phyloP scores from a whole-genome alignment of 2,797 vertebrate genomes.

The Sebastes dallii region DNA sequence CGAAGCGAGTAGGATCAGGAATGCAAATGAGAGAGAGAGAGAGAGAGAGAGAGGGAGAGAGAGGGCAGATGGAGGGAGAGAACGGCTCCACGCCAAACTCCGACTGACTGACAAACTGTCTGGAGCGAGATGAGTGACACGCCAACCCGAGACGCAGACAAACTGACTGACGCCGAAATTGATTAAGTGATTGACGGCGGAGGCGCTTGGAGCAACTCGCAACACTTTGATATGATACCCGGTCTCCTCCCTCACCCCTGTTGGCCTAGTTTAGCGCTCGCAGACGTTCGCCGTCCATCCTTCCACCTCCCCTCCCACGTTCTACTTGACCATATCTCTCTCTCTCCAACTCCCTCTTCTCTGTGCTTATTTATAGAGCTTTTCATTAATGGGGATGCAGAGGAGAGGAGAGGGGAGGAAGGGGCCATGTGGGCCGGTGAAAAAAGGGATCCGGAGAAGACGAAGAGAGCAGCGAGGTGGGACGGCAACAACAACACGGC shows the following conservation, averaged over 20 bases:
- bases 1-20: background rate
- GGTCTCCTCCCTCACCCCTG: constrained; percentile 28
- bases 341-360: constrained; percentile 24
- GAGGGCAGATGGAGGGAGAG: constrained; percentile 36
- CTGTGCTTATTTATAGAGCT: constrained; percentile 63
- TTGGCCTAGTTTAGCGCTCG: constrained; percentile 59
- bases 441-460: background rate
- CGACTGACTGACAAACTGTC: constrained; percentile 58
- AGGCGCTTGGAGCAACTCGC: constrained; percentile 30
- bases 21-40: background rate
- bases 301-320: constrained; percentile 36
- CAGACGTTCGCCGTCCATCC: constrained; percentile 15
- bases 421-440: constrained; percentile 13
- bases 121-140: constrained; percentile 52
- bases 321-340: constrained; percentile 47
- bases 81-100: constrained; percentile 16
- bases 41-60: background rate
- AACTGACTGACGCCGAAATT: constrained; percentile 58
- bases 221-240: constrained; percentile 49
- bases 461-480: background rate
- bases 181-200: constrained; percentile 62
- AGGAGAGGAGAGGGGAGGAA: constrained; percentile 20
- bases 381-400: constrained; percentile 61
- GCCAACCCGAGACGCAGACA: constrained; percentile 22
- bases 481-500: background rate